A percentile compares a stretch with the other conserved stretches of the same genome.
Conservation (phyloP, 2,888 invertebrate genomes). For the Ophion costatus region DNA sequence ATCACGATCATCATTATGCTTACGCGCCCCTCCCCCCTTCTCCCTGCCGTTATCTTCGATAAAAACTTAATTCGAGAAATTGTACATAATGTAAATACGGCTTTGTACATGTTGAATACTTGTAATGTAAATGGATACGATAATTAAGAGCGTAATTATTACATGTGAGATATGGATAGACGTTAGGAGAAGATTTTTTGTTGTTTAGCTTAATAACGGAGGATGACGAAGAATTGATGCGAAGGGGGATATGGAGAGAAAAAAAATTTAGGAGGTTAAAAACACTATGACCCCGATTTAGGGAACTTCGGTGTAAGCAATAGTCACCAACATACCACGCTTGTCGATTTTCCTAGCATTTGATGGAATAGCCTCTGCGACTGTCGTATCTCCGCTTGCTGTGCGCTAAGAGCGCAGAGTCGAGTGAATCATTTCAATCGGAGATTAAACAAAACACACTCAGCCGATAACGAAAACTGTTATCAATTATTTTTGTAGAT, state of each 20-base stretch:
- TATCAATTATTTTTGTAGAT: neutral
- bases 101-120: constrained; percentile 86
- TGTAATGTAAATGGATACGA: constrained; percentile 79
- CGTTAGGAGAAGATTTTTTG: constrained; percentile 59
- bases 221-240: constrained; percentile 76
- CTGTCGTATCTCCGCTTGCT: neutral
- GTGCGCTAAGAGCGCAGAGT: neutral
- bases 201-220: constrained; percentile 64
- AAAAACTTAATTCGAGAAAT: constrained; percentile 69
- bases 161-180: constrained; percentile 70
- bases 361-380: neutral
- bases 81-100: constrained; percentile 86
- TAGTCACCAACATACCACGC: neutral
- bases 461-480: neutral
- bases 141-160: constrained; percentile 67
- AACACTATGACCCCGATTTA: constrained; percentile 36
- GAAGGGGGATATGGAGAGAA: constrained; percentile 50
- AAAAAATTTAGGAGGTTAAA: constrained; percentile 16
- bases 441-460: neutral
- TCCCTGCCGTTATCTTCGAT: constrained; percentile 56
- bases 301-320: constrained; percentile 23
- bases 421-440: neutral
- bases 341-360: constrained; percentile 3
- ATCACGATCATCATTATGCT: constrained; percentile 64
- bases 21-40: constrained; percentile 6